A percentile compares a stretch with the other conserved stretches of the same genome.
phyloP scores from a whole-genome alignment of 2,113 vertebrate genomes.

The Pelusios castaneus region DNA sequence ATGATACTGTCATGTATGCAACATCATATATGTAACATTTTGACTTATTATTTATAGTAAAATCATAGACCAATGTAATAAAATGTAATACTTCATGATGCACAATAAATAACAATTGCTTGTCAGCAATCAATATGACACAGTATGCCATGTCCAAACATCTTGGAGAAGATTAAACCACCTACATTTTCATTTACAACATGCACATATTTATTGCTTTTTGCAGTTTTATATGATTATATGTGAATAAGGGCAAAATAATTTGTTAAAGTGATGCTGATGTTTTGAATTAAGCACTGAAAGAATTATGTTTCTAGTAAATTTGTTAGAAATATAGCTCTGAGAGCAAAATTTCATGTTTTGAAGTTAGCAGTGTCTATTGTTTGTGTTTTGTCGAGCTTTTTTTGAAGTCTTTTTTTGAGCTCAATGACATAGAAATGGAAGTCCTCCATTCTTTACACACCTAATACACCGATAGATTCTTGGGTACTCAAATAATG shows the following conservation, averaged over 20 bases:
- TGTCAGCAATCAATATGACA: neutral
- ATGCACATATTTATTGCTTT: neutral
- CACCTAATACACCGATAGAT: neutral
- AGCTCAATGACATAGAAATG: neutral
- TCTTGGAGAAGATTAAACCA: neutral
- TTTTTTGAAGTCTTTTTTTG: neutral
- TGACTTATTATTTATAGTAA: neutral
- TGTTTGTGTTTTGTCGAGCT: neutral
- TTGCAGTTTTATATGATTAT: neutral
- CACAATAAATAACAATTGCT: neutral
- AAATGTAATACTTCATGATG: neutral
- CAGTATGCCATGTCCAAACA: neutral
- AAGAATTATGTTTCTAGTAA: neutral
- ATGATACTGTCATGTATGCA: neutral
- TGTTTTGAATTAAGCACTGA: neutral
- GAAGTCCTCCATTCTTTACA: neutral
- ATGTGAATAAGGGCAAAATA: constrained; percentile 2
- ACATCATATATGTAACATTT: neutral
- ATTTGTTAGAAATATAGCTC: neutral
- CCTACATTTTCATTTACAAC: constrained; percentile 7
- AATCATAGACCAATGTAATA: neutral
- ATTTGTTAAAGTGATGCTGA: neutral
- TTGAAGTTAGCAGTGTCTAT: neutral
- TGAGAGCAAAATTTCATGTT: neutral
- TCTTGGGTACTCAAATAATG: neutral